Evolutionary conservation across 2,888 invertebrate genomes (phyloP).

Genomic region (Metallyticus violacea): DNA sequence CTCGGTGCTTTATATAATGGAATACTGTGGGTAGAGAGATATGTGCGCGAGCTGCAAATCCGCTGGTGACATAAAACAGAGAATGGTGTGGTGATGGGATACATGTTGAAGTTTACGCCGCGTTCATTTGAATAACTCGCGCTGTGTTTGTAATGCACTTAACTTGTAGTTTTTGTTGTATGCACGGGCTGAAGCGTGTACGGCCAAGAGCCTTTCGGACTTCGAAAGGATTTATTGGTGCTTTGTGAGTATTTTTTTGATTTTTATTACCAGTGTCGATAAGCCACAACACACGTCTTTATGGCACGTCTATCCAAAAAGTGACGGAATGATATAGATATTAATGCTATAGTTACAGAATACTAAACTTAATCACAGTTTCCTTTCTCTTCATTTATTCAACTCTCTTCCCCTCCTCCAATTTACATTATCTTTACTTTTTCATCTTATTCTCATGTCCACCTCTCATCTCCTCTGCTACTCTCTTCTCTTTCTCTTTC

Average conservation of each 20-base stretch:
- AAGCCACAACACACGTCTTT: background rate
- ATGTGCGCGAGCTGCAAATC: background rate
- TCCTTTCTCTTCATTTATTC: too few relatives aligned
- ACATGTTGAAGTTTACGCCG: background rate
- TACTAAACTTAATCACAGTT: too few relatives aligned
- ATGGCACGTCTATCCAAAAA: background rate
- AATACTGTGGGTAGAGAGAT: background rate
- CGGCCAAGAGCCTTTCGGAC: background rate
- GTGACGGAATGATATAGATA: background rate
- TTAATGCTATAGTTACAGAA: too few relatives aligned
- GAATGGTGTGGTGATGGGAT: background rate
- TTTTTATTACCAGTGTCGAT: background rate
- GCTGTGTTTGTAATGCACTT: background rate
- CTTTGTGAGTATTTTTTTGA: background rate
- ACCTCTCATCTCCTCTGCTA: too few relatives aligned
- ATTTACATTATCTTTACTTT: too few relatives aligned
- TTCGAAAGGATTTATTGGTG: background rate
- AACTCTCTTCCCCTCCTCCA: too few relatives aligned
- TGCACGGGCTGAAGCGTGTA: too few relatives aligned
- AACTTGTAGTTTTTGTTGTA: background rate
- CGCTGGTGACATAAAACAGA: background rate
- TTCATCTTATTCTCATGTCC: too few relatives aligned
- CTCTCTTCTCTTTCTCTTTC: too few relatives aligned
- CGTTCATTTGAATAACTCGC: background rate
- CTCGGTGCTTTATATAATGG: background rate